These are phyloP conservation scores for Drosophila aldrichi DNA, from an alignment of 2,888 invertebrate species.

Conservation along the genomic window DNA sequence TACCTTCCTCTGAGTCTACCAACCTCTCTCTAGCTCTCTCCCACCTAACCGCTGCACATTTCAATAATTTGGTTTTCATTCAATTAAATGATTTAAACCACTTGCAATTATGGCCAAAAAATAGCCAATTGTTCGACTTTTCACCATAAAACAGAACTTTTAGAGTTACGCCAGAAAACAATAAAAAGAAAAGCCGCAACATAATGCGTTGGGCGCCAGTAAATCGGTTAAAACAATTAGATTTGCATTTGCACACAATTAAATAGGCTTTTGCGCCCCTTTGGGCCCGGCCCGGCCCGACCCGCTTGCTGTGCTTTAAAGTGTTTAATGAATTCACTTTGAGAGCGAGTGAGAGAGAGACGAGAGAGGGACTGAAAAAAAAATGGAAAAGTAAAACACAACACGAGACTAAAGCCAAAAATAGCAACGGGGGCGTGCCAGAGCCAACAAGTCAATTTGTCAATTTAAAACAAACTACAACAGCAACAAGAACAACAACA, in stretches of 20 bases:
- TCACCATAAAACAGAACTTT: slow-evolving; percentile 32
- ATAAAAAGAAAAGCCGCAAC: slow-evolving; percentile 25
- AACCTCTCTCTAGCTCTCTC: too few relatives aligned
- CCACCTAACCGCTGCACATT: background rate
- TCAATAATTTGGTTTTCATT: slow-evolving; percentile 16
- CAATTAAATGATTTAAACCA: slow-evolving; percentile 27
- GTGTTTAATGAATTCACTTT: slow-evolving; percentile 67
- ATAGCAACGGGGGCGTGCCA: slow-evolving; percentile 48
- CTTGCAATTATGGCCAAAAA: slow-evolving; percentile 17
- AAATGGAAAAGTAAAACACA: background rate
- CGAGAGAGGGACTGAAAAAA: background rate
- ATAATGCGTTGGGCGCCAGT: slow-evolving; percentile 22
- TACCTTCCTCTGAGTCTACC: background rate
- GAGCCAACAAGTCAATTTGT: slow-evolving; percentile 70
- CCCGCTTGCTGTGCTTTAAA: slow-evolving; percentile 44
- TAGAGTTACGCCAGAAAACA: slow-evolving; percentile 2
- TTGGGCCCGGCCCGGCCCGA: background rate
- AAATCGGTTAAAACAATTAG: slow-evolving; percentile 49
- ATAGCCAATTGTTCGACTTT: slow-evolving; percentile 8
- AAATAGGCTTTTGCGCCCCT: slow-evolving; percentile 13
- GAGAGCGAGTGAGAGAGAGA: background rate
- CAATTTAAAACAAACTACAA: slow-evolving; percentile 70
- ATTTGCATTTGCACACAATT: slow-evolving; percentile 33
- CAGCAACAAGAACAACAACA: slow-evolving; percentile 3
- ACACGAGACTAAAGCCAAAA: slow-evolving; percentile 33